A percentile compares a stretch with the other conserved stretches of the same genome.
Evolutionary conservation across 1,140 invertebrate genomes (phyloP).

Genomic region (Drosophila guanche): DNA sequence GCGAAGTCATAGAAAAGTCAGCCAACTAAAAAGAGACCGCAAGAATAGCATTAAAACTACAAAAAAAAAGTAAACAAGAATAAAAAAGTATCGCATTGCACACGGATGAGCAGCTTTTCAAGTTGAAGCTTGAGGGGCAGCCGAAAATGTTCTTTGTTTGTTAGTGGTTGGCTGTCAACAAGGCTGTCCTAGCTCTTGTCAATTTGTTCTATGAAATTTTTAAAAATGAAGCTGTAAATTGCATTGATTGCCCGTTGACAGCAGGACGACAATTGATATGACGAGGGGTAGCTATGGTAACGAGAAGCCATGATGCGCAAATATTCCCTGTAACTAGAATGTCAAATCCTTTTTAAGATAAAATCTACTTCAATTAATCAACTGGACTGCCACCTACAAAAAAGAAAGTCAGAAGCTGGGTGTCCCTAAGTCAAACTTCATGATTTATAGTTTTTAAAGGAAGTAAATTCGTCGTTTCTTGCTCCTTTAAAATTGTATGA

Average conservation of each 20-base stretch:
- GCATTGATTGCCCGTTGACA: constrained; percentile 76
- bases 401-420: constrained; percentile 35
- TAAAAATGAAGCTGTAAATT: constrained; percentile 80
- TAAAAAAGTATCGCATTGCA: constrained; percentile 74
- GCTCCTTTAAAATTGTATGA: constrained; percentile 40
- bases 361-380: constrained; percentile 62
- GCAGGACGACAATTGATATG: constrained; percentile 68
- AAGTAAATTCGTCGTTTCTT: constrained; percentile 24
- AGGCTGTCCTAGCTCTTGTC: constrained; percentile 32
- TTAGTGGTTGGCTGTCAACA: constrained; percentile 61
- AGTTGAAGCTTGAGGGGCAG: constrained; percentile 66
- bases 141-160: constrained; percentile 48
- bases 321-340: constrained; percentile 70
- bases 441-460: constrained; percentile 62
- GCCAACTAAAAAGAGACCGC: constrained; percentile 29
- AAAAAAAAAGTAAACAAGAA: constrained; percentile 15
- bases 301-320: constrained; percentile 8
- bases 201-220: constrained; percentile 63
- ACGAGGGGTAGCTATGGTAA: constrained; percentile 28
- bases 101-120: constrained; percentile 70
- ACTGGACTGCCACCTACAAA: constrained; percentile 57
- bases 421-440: constrained; percentile 68
- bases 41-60: constrained; percentile 55
- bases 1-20: constrained; percentile 73
- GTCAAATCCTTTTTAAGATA: constrained; percentile 62